These are phyloP conservation scores for Anadara kagoshimensis DNA, from an alignment of 1,140 invertebrate genomes.

Conservation along the genomic window DNA sequence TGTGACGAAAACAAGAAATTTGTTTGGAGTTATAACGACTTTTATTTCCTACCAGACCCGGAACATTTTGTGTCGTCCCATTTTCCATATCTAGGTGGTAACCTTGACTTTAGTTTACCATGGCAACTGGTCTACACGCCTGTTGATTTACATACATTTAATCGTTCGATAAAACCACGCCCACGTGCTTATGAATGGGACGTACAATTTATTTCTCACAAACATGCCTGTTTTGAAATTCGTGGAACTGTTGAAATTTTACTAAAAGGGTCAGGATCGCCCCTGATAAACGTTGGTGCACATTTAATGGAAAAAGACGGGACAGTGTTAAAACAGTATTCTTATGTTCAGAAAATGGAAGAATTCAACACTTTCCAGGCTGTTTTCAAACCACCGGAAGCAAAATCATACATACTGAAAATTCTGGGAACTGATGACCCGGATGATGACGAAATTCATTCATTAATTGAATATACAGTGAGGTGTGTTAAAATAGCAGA, in stretches of 20 bases:
- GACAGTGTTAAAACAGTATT: conserved; percentile 16
- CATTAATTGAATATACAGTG: conserved; percentile 6
- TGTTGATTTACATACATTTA: conserved; percentile 23
- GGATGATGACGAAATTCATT: not conserved
- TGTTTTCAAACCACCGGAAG: conserved; percentile 5
- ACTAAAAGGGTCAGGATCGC: conserved; percentile 9
- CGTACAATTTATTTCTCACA: conserved; percentile 24
- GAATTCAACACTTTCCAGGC: conserved; percentile 3
- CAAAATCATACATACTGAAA: conserved; percentile 1
- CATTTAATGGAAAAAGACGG: conserved; percentile 29
- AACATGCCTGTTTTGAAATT: conserved; percentile 15
- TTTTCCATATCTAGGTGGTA: conserved; percentile 63
- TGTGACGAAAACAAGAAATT: conserved; percentile 30
- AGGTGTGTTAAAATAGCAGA: not conserved
- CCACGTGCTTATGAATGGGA: conserved; percentile 19
- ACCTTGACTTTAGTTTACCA: conserved; percentile 19
- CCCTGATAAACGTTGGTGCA: conserved; percentile 3
- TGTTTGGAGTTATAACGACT: conserved; percentile 45
- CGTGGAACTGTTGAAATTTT: conserved; percentile 13
- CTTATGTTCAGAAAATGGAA: conserved; percentile 14
- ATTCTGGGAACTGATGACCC: conserved; percentile 11
- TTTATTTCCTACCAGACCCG: conserved; percentile 75
- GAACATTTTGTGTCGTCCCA: conserved; percentile 74
- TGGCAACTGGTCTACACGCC: conserved; percentile 24
- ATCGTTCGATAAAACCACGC: conserved; percentile 21